These are phyloP conservation scores for Philhelius pedissequus DNA, from an alignment of 2,888 invertebrate species.

Conservation along the genomic window DNA sequence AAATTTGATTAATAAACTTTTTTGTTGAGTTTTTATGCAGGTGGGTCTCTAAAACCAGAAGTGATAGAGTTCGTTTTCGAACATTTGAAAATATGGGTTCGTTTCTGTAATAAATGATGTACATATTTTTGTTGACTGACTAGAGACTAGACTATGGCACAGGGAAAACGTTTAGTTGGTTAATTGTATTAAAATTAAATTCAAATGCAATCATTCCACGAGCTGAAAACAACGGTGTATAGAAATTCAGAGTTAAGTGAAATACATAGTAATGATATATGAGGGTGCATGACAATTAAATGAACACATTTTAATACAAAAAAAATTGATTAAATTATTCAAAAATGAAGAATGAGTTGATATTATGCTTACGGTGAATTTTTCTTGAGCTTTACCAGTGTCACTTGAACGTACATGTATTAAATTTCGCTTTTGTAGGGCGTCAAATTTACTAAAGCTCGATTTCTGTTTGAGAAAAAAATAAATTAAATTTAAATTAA, in stretches of 20 bases:
- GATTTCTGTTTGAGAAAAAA: constrained; percentile 81
- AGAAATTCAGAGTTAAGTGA: not conserved
- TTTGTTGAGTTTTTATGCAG: no score
- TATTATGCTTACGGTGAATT: constrained; percentile 82
- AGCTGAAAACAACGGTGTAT: not conserved
- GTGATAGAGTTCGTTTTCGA: no score
- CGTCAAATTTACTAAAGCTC: constrained; percentile 88
- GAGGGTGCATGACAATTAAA: not conserved
- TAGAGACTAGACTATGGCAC: no score
- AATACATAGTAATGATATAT: not conserved
- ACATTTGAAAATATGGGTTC: no score
- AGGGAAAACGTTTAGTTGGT: no score
- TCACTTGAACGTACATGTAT: constrained; percentile 85
- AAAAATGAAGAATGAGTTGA: constrained; percentile 35
- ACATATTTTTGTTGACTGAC: no score
- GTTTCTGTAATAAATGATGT: no score
- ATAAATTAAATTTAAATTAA: constrained; percentile 21
- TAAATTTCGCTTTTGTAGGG: constrained; percentile 83
- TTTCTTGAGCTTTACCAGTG: constrained; percentile 84
- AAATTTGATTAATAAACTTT: no score
- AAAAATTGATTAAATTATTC: not conserved
- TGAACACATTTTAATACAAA: not conserved
- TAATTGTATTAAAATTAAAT: no score
- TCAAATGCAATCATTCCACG: not conserved
- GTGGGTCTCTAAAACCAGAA: no score